phyloP scores from a whole-genome alignment of 2,113 vertebrate species.

The Euleptes europaea region DNA sequence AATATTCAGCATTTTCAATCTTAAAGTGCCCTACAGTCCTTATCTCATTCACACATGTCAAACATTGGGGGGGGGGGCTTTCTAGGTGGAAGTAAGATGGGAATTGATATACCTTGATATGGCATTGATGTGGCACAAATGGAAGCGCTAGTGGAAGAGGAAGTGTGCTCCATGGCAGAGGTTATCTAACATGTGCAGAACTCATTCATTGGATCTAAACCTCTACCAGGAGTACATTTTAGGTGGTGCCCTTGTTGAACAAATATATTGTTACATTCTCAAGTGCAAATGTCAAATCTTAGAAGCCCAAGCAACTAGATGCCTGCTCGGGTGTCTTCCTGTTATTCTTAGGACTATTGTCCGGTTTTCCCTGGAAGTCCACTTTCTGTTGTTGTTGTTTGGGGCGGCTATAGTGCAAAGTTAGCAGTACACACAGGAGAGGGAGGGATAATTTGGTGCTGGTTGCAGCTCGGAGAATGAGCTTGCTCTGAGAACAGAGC shows the following conservation, averaged over 20 bases:
- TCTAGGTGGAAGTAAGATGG: neutral
- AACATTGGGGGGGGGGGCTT: neutral
- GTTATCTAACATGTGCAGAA: too few relatives aligned
- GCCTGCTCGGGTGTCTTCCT: neutral
- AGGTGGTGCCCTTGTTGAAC: neutral
- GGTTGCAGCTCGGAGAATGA: neutral
- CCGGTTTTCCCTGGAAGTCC: neutral
- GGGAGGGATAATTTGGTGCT: constrained; percentile 14
- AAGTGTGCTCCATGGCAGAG: too few relatives aligned
- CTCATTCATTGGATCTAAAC: too few relatives aligned
- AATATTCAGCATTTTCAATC: neutral
- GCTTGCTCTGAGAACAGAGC: constrained; percentile 5
- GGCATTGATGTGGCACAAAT: too few relatives aligned
- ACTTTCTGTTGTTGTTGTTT: neutral
- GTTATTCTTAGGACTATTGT: neutral
- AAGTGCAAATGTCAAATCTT: neutral
- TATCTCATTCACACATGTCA: too few relatives aligned
- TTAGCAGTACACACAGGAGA: constrained; percentile 8
- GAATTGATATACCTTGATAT: neutral
- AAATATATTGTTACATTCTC: too few relatives aligned
- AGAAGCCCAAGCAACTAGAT: neutral
- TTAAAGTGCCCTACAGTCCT: too few relatives aligned
- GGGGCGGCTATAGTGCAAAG: neutral
- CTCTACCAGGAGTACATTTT: neutral
- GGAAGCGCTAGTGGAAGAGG: too few relatives aligned